Base-by-base conservation (phyloP, 2,113 vertebrate genomes). In the Smithornis capensis region DNA sequence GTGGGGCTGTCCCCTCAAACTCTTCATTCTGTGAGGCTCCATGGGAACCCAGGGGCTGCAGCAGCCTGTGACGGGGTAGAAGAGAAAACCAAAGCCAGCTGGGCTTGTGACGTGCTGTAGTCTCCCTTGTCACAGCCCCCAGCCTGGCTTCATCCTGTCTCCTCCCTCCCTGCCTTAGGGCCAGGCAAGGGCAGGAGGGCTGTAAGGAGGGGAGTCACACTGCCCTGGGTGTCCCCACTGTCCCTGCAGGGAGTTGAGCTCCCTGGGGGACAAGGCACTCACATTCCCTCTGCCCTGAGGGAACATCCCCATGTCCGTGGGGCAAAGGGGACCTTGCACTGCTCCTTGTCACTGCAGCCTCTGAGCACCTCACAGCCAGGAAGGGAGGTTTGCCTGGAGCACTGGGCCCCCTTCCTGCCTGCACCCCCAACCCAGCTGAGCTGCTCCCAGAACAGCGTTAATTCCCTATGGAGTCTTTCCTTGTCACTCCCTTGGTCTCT, bases 211-310 rank as follows among this genome's bases (percentile, higher is more conserved):
- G 37, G 13, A 21, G 2, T 76, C 40, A 69, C 55, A 7, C 31
- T 59, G 81, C 22, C 50, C 65, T 0, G 0, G 56, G 56, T 31
- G 24, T 71, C 74, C 40, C 29, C 12, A 10, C 28, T 33, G 49
- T 52, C 27, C 49, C 44, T 1, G 1, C 33, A 24, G 82, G 59
- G 47, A 67, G 28, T 74, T 3, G 2, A 92, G 37, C 21, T 55
- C 24, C 14, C 3, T 0, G 0, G 25, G 42, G 42, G 37, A 29
- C 2, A 1, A 22, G 5, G 60, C 49, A 14, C 31, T 14, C 56
- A 19, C 59, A 28, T 42, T 22, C 60, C 56, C 45, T 35, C 45
- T 60, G 35, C 70, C 21, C 17, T n/a, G 77, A 37, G 24, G 56
- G 45, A 31, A 62, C 79, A 64, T 4, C 56, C n/a, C 47, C 10